These are phyloP conservation scores for human (Homo sapiens) DNA, from an alignment of 2,113 vertebrate species.

Conservation along the genomic window GRCh38 chr4:73147001-73147500, in stretches of 20 bases:
- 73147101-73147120: background rate
- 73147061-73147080: background rate
- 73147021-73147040: background rate
- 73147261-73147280: slow-evolving; percentile 98
- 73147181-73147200: slow-evolving; percentile 20
- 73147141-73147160: background rate
- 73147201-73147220: background rate
- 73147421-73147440: slow-evolving; percentile 96
- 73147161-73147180: background rate
- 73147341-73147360: slow-evolving; percentile 98
- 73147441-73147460: slow-evolving; percentile 57
- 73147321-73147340: slow-evolving; percentile 99
- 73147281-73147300: slow-evolving; percentile 99
- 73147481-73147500: slow-evolving; percentile 44
- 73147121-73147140: background rate
- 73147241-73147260: slow-evolving; percentile 97
- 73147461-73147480: slow-evolving; percentile 43
- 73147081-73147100: background rate
- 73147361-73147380: slow-evolving; percentile 97
- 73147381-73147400: slow-evolving; percentile 98
- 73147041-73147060: background rate
- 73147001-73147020: background rate
- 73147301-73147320: slow-evolving; percentile 97
- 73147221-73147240: slow-evolving; percentile 81
- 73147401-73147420: slow-evolving; percentile 98